These are phyloP conservation scores for Keiferia lycopersicella DNA, from an alignment of 2,888 invertebrate species.

Conservation along the genomic window DNA sequence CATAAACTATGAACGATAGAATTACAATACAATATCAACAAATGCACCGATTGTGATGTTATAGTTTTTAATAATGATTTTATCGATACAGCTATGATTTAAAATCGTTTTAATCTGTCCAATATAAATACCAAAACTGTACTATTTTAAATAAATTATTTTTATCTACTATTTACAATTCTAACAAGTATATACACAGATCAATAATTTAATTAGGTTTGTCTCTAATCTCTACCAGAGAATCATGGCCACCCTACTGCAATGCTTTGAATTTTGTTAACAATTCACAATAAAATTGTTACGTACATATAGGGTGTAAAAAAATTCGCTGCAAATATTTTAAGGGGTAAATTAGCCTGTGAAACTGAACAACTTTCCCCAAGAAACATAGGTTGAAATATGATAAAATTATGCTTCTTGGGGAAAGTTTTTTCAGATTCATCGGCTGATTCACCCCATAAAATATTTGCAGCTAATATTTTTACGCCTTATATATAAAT, in stretches of 20 bases:
- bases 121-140: conserved; percentile 53
- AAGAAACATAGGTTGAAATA: no score
- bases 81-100: conserved; percentile 25
- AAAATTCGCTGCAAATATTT: no score
- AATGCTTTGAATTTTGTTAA: not conserved
- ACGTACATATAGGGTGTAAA: no score
- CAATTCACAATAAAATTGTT: no score
- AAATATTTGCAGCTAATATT: no score
- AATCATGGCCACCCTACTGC: not conserved
- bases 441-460: no score
- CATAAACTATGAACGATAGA: conserved; percentile 21
- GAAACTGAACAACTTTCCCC: no score
- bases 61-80: conserved; percentile 13
- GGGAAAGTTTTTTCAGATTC: no score
- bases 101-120: conserved; percentile 35
- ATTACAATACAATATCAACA: conserved; percentile 27
- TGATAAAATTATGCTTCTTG: no score
- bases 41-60: conserved; percentile 26
- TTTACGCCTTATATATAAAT: no score
- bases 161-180: conserved; percentile 71
- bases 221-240: not conserved
- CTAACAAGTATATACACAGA: conserved; percentile 78
- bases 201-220: conserved; percentile 58
- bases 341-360: no score
- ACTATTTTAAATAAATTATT: conserved; percentile 61